Percentiles rank a stretch among this genome's conserved stretches.
phyloP scores from a whole-genome alignment of 2,888 invertebrate genomes.

The Adineta ricciae region DNA sequence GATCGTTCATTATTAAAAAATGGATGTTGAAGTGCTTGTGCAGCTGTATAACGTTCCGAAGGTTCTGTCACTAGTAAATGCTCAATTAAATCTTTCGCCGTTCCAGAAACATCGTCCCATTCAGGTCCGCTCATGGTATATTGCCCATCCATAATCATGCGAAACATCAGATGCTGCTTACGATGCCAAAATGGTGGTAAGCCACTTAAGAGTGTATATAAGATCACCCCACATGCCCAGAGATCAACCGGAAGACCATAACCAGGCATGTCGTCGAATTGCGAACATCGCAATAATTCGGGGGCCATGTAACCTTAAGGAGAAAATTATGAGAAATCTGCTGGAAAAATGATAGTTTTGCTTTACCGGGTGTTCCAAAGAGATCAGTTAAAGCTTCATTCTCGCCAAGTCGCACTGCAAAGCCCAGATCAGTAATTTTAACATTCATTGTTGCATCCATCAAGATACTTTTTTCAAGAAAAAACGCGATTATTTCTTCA shows the following conservation, averaged over 20 bases:
- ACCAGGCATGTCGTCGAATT: slow-evolving; percentile 77
- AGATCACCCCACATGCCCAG: slow-evolving; percentile 98
- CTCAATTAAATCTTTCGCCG: slow-evolving; percentile 60
- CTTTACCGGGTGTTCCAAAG: slow-evolving; percentile 23
- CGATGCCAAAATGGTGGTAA: slow-evolving; percentile 99
- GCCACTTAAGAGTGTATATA: slow-evolving; percentile 93
- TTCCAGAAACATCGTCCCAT: slow-evolving; percentile 84
- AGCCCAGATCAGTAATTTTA: slow-evolving; percentile 97
- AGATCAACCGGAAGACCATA: slow-evolving; percentile 86
- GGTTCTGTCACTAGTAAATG: slow-evolving; percentile 83
- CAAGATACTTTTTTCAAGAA: slow-evolving; percentile 67
- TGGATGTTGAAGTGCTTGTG: slow-evolving; percentile 74
- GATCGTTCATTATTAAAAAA: slow-evolving; percentile 71
- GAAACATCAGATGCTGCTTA: slow-evolving; percentile 94
- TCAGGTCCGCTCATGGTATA: slow-evolving; percentile 90
- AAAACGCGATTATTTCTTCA: not conserved
- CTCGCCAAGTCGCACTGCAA: slow-evolving; percentile 58
- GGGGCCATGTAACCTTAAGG: slow-evolving; percentile 74
- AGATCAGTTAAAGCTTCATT: slow-evolving; percentile 45
- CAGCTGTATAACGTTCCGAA: slow-evolving; percentile 67
- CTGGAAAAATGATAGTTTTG: not conserved
- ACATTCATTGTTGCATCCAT: slow-evolving; percentile 87
- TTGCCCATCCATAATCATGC: slow-evolving; percentile 97
- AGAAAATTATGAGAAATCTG: no score
- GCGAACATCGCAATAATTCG: slow-evolving; percentile 80